phyloP scores from a whole-genome alignment of 2,797 vertebrate species.

The Danio choprae region DNA sequence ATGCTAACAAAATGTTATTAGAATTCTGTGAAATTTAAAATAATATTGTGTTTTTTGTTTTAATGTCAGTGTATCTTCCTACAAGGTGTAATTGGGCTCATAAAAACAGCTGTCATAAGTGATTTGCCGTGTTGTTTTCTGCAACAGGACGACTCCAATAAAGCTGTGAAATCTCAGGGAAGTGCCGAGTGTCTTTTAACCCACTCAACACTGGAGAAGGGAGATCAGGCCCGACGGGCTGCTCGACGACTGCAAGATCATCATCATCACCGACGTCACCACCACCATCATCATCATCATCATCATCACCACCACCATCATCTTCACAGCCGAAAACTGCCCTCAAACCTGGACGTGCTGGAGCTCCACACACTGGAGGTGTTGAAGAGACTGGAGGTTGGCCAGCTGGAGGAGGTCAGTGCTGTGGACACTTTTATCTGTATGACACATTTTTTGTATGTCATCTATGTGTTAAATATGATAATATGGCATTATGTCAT shows the following conservation, averaged over 20 bases:
- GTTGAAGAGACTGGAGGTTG: conserved; percentile 93
- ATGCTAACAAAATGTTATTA: too few species aligned
- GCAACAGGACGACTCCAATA: conserved; percentile 83
- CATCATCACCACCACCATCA: conserved; percentile 71
- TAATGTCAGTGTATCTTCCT: background rate
- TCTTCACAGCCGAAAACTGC: conserved; percentile 78
- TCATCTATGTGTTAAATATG: too few species aligned
- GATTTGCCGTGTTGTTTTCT: background rate
- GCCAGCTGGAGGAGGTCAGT: conserved; percentile 90
- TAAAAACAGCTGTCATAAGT: too few species aligned
- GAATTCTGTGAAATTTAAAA: background rate
- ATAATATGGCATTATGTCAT: too few species aligned
- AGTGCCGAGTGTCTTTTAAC: conserved; percentile 81
- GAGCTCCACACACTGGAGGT: conserved; percentile 95
- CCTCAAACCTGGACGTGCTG: conserved; percentile 94
- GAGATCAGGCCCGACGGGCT: conserved; percentile 84
- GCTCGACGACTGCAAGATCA: conserved; percentile 83
- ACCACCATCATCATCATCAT: conserved; percentile 10
- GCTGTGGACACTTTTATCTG: too few species aligned
- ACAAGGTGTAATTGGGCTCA: background rate
- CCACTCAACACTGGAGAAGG: conserved; percentile 84
- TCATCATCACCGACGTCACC: conserved; percentile 14
- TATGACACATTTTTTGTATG: too few species aligned
- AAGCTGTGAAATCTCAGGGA: conserved; percentile 93
- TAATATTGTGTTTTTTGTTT: background rate